phyloP scores from a whole-genome alignment of 2,888 invertebrate species.

The Lacanobia oleracea region DNA sequence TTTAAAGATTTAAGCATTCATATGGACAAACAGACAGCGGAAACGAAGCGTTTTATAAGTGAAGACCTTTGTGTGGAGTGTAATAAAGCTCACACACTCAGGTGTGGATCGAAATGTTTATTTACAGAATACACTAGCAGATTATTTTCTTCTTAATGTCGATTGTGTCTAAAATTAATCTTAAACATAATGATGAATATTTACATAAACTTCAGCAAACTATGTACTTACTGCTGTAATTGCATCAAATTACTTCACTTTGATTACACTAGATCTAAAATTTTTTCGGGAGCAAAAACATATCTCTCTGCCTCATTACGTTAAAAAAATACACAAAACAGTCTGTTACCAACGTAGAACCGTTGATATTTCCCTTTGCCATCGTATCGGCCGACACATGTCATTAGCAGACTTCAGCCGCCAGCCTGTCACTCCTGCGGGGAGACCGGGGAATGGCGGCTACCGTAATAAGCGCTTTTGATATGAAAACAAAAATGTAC shows the following conservation, averaged over 20 bases:
- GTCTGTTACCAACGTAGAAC: neutral
- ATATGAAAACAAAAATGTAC: slow-evolving; percentile 10
- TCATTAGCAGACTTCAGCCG: slow-evolving; percentile 42
- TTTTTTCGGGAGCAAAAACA: neutral
- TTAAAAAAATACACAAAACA: slow-evolving; percentile 17
- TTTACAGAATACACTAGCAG: too few species aligned
- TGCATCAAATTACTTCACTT: neutral
- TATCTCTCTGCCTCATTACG: slow-evolving; percentile 1
- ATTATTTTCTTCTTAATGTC: too few species aligned
- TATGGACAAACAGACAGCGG: too few species aligned
- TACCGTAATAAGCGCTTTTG: slow-evolving; percentile 24
- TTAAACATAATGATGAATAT: too few species aligned
- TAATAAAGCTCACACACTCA: too few species aligned
- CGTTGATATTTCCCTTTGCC: slow-evolving; percentile 27
- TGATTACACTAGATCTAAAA: neutral
- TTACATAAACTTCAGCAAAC: too few species aligned
- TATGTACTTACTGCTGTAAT: too few species aligned
- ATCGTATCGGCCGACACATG: slow-evolving; percentile 43
- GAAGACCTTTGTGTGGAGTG: too few species aligned
- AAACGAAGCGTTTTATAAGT: too few species aligned
- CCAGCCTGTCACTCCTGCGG: slow-evolving; percentile 28
- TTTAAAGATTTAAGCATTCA: too few species aligned
- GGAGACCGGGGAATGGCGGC: slow-evolving; percentile 10
- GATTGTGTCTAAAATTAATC: too few species aligned
- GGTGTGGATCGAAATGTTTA: too few species aligned